Evolutionary conservation across 1,140 invertebrate species (phyloP), one percentile per base, ranked within the genome.

Genomic region (Zaprionus ornatus): DNA sequence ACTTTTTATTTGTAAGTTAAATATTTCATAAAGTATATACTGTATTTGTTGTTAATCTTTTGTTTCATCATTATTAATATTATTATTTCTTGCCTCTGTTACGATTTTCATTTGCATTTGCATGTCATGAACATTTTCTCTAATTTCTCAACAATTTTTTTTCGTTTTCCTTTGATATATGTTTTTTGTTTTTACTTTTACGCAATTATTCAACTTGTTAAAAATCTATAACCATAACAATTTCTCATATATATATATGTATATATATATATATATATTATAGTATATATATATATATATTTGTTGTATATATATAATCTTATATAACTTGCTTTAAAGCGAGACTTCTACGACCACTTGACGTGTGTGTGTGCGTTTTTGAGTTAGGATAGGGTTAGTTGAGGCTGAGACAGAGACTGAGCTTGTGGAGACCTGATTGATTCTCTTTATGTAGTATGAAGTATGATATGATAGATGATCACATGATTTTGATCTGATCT

Each of bases 151-250:
- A 90, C 85, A 90, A 90, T 85, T 90, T 88, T 88, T 85, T 85
- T 82, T 57, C 60, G 35, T 83, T 88, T 88, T 79, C 72, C 29
- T 76, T 83, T 76, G 63, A 62, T 66, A 81, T 80, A 71, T 77
- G 72, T 73, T 83, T 75, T 69, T 77, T 86, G 61, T 82, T 81
- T 78, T 72, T 55, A 48, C 68, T 80, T 75, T 88, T 90, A 90
- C 76, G 81, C 81, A 90, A 90, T 90, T 90, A 90, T 90, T 90
- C 85, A 90, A 90, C 85, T 90, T 90, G 80, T 90, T 90, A 90
- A 90, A 90, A 90, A 90, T 90, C 85, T 90, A 90, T 90, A 90
- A 90, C 85, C 85, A 90, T 90, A 90, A 90, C 85, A 90, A 90
- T 90, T 90, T 90, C 70, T 79, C 69, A 85, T 84, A 77, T 79